Conservation (phyloP, 64 coral and sea anemone species). For the Pocillopora verrucosa region DNA sequence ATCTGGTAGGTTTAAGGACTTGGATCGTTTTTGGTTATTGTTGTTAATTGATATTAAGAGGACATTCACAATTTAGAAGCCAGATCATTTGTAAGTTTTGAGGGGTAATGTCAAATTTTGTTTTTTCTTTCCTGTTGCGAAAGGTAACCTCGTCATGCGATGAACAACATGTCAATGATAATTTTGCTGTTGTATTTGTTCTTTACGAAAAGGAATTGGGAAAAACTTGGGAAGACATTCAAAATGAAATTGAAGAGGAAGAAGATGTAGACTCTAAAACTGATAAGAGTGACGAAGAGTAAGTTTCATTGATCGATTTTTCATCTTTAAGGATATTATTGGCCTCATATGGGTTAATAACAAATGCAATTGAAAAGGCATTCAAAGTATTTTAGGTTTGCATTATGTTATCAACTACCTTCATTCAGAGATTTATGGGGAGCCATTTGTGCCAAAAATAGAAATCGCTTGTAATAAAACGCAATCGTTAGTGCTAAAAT, state of each 20-base stretch:
- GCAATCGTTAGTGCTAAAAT: too few species aligned
- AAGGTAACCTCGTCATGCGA: background rate
- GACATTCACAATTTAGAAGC: too few species aligned
- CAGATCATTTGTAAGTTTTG: background rate
- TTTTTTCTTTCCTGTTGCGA: background rate
- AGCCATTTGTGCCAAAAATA: too few species aligned
- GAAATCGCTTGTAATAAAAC: too few species aligned
- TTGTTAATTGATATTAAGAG: too few species aligned
- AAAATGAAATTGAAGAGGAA: constrained; percentile 88
- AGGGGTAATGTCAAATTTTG: background rate
- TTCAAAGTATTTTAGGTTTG: too few species aligned
- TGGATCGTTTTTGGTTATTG: too few species aligned
- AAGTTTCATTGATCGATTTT: background rate
- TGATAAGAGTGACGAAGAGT: constrained; percentile 11
- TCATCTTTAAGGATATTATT: too few species aligned
- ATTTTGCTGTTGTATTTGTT: background rate
- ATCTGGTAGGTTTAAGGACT: constrained; percentile 71
- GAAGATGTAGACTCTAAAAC: background rate
- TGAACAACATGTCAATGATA: background rate
- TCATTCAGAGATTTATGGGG: too few species aligned
- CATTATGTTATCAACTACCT: too few species aligned
- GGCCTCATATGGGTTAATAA: too few species aligned
- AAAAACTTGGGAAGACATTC: constrained; percentile 96
- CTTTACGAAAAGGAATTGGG: constrained; percentile 71
- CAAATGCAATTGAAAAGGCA: too few species aligned